Conservation (phyloP, 1,140 invertebrate species). For the Ditylenchus dipsaci region DNA sequence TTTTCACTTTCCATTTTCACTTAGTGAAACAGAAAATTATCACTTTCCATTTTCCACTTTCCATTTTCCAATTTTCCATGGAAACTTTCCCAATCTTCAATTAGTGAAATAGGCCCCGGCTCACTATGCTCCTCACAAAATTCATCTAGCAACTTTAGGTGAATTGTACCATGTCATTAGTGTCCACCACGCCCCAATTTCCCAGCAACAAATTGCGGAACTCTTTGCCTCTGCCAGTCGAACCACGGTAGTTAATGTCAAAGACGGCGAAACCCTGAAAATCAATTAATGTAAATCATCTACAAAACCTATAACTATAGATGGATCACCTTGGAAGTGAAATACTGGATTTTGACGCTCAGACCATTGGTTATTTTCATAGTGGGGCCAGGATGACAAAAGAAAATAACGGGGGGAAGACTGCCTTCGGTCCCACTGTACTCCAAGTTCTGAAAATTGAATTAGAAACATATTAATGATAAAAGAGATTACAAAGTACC, state of each 20-base stretch:
- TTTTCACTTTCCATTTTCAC: too few species aligned
- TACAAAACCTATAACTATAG: too few species aligned
- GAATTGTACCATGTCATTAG: slow-evolving; percentile 12
- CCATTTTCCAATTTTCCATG: too few species aligned
- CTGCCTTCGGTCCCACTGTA: slow-evolving; percentile 11
- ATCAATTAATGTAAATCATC: slow-evolving; percentile 13
- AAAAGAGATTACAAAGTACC: neutral
- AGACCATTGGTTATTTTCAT: slow-evolving; percentile 15
- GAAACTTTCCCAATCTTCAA: too few species aligned
- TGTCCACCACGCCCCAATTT: slow-evolving; percentile 27
- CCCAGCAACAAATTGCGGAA: slow-evolving; percentile 18
- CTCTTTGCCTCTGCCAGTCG: slow-evolving; percentile 12
- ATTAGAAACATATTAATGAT: neutral
- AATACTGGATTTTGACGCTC: slow-evolving; percentile 19
- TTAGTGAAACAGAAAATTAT: too few species aligned
- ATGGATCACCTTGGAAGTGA: neutral
- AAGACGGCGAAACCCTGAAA: slow-evolving; percentile 21
- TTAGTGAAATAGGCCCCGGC: too few species aligned
- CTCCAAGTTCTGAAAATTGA: neutral
- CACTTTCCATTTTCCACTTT: too few species aligned
- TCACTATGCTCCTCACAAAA: too few species aligned
- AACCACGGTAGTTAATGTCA: slow-evolving; percentile 32
- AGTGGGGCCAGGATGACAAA: slow-evolving; percentile 20
- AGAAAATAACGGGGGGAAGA: slow-evolving; percentile 14
- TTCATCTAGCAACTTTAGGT: too few species aligned